Conservation (phyloP, 2,113 vertebrate genomes). For the Chitala chitala region DNA sequence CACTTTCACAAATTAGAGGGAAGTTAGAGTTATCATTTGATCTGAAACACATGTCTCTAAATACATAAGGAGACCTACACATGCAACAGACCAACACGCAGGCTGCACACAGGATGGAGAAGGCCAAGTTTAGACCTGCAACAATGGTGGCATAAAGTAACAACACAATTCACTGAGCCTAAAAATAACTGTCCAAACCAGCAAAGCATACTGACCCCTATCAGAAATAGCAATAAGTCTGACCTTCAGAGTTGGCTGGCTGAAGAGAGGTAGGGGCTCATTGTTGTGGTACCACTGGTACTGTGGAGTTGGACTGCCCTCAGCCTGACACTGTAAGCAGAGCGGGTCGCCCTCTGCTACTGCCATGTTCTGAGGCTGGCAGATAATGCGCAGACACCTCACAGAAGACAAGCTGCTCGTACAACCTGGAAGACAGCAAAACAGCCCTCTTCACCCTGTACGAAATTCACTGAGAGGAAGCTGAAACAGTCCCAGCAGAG, state of each 20-base stretch:
- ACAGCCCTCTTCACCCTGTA: neutral
- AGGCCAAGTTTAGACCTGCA: no score
- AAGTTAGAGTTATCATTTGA: no score
- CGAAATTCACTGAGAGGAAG: neutral
- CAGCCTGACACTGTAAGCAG: slow-evolving; percentile 58
- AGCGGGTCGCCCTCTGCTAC: slow-evolving; percentile 66
- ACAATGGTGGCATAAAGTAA: no score
- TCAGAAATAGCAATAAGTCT: neutral
- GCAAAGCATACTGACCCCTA: neutral
- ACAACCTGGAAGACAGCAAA: slow-evolving; percentile 37
- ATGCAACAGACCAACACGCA: no score
- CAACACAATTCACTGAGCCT: no score
- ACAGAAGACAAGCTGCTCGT: slow-evolving; percentile 44
- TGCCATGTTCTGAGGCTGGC: slow-evolving; percentile 53
- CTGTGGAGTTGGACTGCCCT: slow-evolving; percentile 69
- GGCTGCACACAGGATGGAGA: no score
- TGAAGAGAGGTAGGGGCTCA: slow-evolving; percentile 45
- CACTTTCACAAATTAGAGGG: no score
- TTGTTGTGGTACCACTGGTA: slow-evolving; percentile 75
- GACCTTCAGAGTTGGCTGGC: slow-evolving; percentile 54
- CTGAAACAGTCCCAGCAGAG: no score
- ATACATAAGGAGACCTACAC: no score
- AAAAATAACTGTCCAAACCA: no score
- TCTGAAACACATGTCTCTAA: no score
- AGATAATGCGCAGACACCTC: slow-evolving; percentile 55